A percentile compares a stretch with the other conserved stretches of the same genome.
Conservation (phyloP, 2,113 vertebrate genomes). For the Sisor rabdophorus region DNA sequence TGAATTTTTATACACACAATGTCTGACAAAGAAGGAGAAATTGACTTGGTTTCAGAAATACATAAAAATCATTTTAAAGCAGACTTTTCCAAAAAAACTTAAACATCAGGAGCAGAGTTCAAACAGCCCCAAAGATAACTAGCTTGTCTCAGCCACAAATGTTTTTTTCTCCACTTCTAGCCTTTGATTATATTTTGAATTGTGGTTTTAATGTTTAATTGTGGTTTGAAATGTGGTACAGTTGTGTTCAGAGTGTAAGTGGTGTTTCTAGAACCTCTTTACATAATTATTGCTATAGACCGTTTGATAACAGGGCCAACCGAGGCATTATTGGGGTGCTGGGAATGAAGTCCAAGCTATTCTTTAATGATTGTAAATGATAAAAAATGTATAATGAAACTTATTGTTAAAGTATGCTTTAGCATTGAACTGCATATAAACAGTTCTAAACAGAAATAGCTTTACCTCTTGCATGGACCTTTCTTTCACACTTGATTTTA, state of each 20-base stretch:
- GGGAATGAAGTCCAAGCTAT: not conserved
- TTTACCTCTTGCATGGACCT: not conserved
- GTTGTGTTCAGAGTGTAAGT: not conserved
- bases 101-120: too few relatives aligned
- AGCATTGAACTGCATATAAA: not conserved
- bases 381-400: not conserved
- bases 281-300: not conserved
- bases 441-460: not conserved
- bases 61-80: too few relatives aligned
- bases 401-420: not conserved
- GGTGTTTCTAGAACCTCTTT: not conserved
- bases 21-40: too few relatives aligned
- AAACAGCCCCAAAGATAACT: too few relatives aligned
- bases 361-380: not conserved
- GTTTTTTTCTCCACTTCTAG: too few relatives aligned
- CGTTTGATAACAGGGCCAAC: not conserved
- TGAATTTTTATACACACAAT: too few relatives aligned
- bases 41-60: too few relatives aligned
- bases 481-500: not conserved
- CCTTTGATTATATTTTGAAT: too few relatives aligned
- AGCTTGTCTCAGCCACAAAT: too few relatives aligned
- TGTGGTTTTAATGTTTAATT: too few relatives aligned
- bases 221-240: too few relatives aligned
- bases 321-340: not conserved
- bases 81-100: too few relatives aligned